Evolutionary conservation across 35 echinoderm and acorn worm genomes (phyloP).

Genomic region (Acanthaster planci): DNA sequence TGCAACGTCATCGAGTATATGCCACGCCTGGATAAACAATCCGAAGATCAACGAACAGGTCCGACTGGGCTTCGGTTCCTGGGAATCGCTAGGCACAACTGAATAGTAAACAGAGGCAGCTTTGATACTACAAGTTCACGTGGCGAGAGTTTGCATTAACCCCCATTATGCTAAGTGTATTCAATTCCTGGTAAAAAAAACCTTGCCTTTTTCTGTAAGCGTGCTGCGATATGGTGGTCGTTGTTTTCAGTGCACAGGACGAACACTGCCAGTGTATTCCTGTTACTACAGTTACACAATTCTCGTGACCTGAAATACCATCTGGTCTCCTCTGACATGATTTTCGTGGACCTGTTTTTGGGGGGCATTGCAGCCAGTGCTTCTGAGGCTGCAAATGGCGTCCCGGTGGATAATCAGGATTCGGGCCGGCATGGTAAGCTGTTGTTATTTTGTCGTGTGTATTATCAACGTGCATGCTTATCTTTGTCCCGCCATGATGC

Average conservation of each 20-base stretch:
- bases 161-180: slow-evolving; percentile 24
- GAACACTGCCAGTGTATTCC: neutral
- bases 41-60: slow-evolving; percentile 36
- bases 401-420: neutral
- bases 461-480: neutral
- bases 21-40: slow-evolving; percentile 48
- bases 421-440: neutral
- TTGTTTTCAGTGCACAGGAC: slow-evolving; percentile 2
- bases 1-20: neutral
- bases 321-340: neutral
- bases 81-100: neutral
- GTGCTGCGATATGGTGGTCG: neutral
- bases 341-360: slow-evolving; percentile 19
- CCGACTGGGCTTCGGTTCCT: slow-evolving; percentile 15
- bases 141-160: neutral
- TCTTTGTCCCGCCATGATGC: too few relatives aligned
- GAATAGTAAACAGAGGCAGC: slow-evolving; percentile 10
- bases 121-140: neutral
- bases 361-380: neutral
- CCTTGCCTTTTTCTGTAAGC: slow-evolving; percentile 15
- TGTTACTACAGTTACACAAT: too few relatives aligned
- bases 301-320: too few relatives aligned
- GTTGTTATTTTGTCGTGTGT: neutral
- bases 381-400: too few relatives aligned
- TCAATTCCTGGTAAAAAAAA: slow-evolving; percentile 1